Conservation (phyloP, 1,140 invertebrate genomes). For the Meloidogyne exigua region DNA sequence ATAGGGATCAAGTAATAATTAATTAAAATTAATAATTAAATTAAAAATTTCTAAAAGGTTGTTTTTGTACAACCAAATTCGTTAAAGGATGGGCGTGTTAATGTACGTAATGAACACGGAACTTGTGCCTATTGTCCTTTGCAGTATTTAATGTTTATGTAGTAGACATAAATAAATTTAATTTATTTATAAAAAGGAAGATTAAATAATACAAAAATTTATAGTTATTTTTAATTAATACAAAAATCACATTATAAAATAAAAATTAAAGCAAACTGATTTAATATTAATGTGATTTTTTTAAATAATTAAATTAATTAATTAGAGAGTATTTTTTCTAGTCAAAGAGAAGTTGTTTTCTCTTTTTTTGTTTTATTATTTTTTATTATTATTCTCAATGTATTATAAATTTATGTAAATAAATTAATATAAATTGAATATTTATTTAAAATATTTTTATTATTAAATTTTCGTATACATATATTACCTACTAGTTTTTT, state of each 20-base stretch:
- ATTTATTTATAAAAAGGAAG: neutral
- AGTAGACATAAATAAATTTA: neutral
- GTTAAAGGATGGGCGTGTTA: constrained; percentile 16
- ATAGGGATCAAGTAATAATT: constrained; percentile 45
- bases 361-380: neutral
- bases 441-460: too few relatives aligned
- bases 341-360: neutral
- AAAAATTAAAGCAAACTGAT: too few relatives aligned
- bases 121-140: constrained; percentile 23
- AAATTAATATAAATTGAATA: too few relatives aligned
- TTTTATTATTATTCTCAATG: neutral
- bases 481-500: too few relatives aligned
- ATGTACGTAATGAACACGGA: constrained; percentile 18
- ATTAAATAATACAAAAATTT: neutral
- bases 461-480: too few relatives aligned
- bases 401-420: neutral
- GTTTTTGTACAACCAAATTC: constrained; percentile 27
- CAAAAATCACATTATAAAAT: too few relatives aligned
- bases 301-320: too few relatives aligned
- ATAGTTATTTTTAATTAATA: neutral
- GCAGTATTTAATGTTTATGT: constrained; percentile 14
- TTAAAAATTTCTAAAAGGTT: constrained; percentile 3
- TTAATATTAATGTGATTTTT: neutral
- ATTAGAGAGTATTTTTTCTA: too few relatives aligned
- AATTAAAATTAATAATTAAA: neutral